Evolutionary conservation across 2,113 vertebrate genomes (phyloP).

Genomic region (Lepisosteus oculatus): DNA sequence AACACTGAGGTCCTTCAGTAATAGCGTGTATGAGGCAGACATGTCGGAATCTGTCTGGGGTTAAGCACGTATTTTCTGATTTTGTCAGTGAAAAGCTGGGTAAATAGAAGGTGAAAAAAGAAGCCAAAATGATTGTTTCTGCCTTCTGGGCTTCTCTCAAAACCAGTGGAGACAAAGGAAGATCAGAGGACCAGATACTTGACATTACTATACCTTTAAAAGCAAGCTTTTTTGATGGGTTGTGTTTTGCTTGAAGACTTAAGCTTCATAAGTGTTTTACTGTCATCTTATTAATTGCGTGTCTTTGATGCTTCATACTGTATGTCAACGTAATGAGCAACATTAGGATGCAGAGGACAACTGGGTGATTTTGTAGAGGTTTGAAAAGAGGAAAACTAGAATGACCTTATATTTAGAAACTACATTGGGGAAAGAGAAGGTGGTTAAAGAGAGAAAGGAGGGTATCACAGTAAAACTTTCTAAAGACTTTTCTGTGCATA

Average conservation of each 20-base stretch:
- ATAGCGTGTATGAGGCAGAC: background rate
- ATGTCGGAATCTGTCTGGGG: background rate
- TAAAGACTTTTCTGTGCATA: too few species aligned
- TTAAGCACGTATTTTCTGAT: background rate
- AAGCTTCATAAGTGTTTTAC: conserved; percentile 2
- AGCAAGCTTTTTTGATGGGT: background rate
- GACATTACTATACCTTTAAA: conserved; percentile 9
- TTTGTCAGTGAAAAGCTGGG: conserved; percentile 7
- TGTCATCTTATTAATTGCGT: conserved; percentile 4
- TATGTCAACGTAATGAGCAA: background rate
- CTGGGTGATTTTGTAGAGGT: background rate
- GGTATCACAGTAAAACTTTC: too few species aligned
- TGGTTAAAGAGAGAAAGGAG: too few species aligned
- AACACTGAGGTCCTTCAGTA: background rate
- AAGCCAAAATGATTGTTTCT: background rate
- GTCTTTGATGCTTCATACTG: background rate
- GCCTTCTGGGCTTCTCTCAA: background rate
- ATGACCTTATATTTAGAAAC: too few species aligned
- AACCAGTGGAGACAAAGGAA: conserved; percentile 1
- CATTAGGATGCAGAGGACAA: background rate
- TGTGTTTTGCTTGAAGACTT: background rate
- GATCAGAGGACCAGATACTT: background rate
- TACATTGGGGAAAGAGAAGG: too few species aligned
- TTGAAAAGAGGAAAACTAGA: too few species aligned
- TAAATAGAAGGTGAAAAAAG: background rate